These are phyloP conservation scores for Drosophila vallismaia DNA, from an alignment of 2,888 invertebrate species.

Conservation along the genomic window DNA sequence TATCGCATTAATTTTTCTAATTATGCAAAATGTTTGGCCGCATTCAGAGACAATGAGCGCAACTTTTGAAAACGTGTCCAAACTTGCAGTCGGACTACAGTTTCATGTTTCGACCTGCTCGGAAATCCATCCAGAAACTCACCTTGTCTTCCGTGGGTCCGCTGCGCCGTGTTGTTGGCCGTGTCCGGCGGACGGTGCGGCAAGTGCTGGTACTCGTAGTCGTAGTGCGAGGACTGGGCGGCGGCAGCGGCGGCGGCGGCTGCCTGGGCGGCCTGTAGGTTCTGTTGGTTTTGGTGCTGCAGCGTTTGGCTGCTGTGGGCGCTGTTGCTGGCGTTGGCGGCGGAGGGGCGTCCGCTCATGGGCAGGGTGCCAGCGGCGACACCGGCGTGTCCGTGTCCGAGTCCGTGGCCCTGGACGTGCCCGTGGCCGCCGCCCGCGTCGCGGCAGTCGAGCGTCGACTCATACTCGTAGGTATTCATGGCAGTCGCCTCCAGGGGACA, in stretches of 20 bases:
- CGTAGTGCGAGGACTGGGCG: conserved; percentile 81
- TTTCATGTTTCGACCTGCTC: not conserved
- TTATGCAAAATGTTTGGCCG: conserved; percentile 76
- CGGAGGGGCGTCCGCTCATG: conserved; percentile 63
- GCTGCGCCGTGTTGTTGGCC: conserved; percentile 74
- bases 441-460: conserved; percentile 84
- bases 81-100: conserved; percentile 49
- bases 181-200: conserved; percentile 80
- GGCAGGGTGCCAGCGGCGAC: conserved; percentile 58
- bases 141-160: conserved; percentile 83
- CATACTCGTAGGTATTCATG: conserved; percentile 84
- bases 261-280: conserved; percentile 71
- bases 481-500: conserved; percentile 82
- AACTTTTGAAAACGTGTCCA: conserved; percentile 75
- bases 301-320: conserved; percentile 76
- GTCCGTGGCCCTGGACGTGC: conserved; percentile 20
- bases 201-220: conserved; percentile 83
- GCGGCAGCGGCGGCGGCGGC: conserved; percentile 65
- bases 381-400: conserved; percentile 38
- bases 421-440: conserved; percentile 81
- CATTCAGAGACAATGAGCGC: conserved; percentile 29
- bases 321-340: conserved; percentile 20
- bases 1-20: conserved; percentile 76
- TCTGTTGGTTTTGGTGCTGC: conserved; percentile 80
- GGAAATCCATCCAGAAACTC: conserved; percentile 48